Percentiles rank a stretch among this genome's conserved stretches.
Conservation (phyloP, 2,113 vertebrate genomes). For the Forbesichthys agassizii region DNA sequence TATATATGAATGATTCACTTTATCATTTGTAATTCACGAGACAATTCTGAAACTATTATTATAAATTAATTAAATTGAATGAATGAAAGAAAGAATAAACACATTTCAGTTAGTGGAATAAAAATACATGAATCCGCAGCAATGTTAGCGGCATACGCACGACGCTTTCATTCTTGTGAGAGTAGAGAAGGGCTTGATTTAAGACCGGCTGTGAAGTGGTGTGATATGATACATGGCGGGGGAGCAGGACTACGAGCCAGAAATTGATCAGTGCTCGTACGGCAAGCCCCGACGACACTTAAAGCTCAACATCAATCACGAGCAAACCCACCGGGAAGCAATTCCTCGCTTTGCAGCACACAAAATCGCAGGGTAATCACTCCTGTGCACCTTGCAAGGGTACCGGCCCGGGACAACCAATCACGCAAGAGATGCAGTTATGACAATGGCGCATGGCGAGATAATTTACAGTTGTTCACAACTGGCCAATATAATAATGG, state of each 20-base stretch:
- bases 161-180: too few relatives aligned
- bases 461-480: background rate
- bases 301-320: constrained; percentile 40
- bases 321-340: constrained; percentile 21
- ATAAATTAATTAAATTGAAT: too few relatives aligned
- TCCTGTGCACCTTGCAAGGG: constrained; percentile 32
- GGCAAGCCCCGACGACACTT: constrained; percentile 3
- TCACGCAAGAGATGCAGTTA: background rate
- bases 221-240: too few relatives aligned
- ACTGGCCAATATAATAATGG: background rate
- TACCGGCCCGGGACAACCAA: background rate
- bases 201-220: too few relatives aligned
- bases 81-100: too few relatives aligned
- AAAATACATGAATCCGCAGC: too few relatives aligned
- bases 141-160: too few relatives aligned
- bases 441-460: constrained; percentile 8
- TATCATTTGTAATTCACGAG: too few relatives aligned
- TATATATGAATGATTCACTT: too few relatives aligned
- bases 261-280: constrained; percentile 38
- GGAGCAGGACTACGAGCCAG: background rate
- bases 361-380: constrained; percentile 46
- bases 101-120: too few relatives aligned
- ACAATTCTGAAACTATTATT: too few relatives aligned
- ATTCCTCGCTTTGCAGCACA: constrained; percentile 21
- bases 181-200: too few relatives aligned